Conservation (phyloP, 2,113 vertebrate species). For the Erythrocebus patas region DNA sequence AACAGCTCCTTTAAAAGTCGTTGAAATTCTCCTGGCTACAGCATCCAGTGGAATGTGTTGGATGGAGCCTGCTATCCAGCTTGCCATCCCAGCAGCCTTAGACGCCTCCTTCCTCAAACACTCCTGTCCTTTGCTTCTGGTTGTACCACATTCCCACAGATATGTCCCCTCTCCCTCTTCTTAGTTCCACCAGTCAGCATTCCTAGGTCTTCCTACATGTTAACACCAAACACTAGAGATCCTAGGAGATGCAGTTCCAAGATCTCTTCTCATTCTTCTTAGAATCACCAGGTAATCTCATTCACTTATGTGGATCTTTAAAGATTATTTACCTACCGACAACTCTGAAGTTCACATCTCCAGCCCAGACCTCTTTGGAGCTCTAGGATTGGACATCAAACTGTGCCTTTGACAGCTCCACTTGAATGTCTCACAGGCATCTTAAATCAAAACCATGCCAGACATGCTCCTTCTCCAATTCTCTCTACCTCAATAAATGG, state of each 20-base stretch:
- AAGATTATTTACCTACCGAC: not conserved
- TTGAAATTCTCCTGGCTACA: not conserved
- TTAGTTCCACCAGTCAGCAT: not conserved
- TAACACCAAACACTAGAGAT: not conserved
- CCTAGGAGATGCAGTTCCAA: not conserved
- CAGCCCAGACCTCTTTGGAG: not conserved
- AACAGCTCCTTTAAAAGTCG: not conserved
- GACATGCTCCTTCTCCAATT: not conserved
- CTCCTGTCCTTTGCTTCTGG: not conserved
- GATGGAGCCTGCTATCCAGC: not conserved
- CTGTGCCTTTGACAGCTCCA: not conserved
- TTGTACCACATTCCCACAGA: not conserved
- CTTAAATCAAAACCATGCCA: not conserved
- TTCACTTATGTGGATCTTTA: not conserved
- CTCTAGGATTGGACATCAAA: not conserved
- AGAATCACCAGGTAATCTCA: not conserved
- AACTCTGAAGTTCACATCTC: not conserved
- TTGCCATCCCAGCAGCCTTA: not conserved
- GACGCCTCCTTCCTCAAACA: not conserved
- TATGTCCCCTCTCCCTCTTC: not conserved
- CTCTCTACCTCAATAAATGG: not conserved
- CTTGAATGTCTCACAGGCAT: not conserved
- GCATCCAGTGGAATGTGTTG: no score
- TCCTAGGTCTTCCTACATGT: not conserved
- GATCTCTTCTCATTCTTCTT: not conserved